Percentiles rank a stretch among this genome's conserved stretches.
Conservation (phyloP, 2,888 invertebrate species). For the Calliopum simillimum region DNA sequence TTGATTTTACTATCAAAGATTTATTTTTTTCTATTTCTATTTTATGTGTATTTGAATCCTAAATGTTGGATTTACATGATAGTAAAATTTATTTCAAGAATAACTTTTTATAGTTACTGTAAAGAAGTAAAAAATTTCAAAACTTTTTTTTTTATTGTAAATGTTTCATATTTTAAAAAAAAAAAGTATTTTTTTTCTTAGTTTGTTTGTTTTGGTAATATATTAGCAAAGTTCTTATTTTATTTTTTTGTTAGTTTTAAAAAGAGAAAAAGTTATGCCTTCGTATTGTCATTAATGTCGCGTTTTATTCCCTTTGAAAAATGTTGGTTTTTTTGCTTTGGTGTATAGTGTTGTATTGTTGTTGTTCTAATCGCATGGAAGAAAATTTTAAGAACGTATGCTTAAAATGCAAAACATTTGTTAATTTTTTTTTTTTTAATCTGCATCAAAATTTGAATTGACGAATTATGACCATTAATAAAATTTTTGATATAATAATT, state of each 20-base stretch:
- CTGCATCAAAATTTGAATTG: too few relatives aligned
- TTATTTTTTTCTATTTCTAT: background rate
- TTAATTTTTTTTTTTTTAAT: background rate
- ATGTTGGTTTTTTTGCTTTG: background rate
- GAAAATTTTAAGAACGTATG: too few relatives aligned
- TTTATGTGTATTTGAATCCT: background rate
- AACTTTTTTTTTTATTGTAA: conserved; percentile 14
- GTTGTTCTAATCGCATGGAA: too few relatives aligned
- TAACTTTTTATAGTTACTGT: conserved; percentile 22
- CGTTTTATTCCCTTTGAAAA: conserved; percentile 21
- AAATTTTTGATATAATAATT: too few relatives aligned
- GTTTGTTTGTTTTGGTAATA: conserved; percentile 21
- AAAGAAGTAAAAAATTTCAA: conserved; percentile 31
- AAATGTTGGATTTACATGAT: conserved; percentile 4
- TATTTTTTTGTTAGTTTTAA: conserved; percentile 21
- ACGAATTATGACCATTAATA: too few relatives aligned
- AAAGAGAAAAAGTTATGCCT: conserved; percentile 39
- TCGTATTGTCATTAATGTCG: conserved; percentile 47
- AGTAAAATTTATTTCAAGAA: conserved; percentile 22
- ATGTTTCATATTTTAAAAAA: conserved; percentile 6
- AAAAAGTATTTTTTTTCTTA: conserved; percentile 31
- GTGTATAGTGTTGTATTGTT: too few relatives aligned
- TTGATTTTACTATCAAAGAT: conserved; percentile 3
- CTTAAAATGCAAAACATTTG: background rate
- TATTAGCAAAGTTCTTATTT: conserved; percentile 32